phyloP scores from a whole-genome alignment of 2,797 vertebrate species.

The Sebastes cheni region DNA sequence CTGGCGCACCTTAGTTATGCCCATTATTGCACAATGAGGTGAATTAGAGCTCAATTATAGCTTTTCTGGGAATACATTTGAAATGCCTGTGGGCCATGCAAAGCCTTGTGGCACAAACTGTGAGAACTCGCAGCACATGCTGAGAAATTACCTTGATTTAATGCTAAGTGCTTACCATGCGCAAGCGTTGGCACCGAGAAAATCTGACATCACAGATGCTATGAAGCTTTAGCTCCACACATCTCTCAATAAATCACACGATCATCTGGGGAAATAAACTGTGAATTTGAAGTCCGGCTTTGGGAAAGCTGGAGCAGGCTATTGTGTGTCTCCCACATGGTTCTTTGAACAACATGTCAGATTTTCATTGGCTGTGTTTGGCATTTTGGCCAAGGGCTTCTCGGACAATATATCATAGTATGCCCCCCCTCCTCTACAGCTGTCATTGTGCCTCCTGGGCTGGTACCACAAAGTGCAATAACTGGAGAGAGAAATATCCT shows the following conservation, averaged over 20 bases:
- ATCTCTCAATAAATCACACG: conserved; percentile 33
- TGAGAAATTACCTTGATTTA: conserved; percentile 48
- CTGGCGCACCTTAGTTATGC: conserved; percentile 4
- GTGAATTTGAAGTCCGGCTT: conserved; percentile 29
- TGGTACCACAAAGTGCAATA: conserved; percentile 61
- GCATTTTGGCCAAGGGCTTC: conserved; percentile 43
- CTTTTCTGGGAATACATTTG: conserved; percentile 16
- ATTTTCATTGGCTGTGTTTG: conserved; percentile 55
- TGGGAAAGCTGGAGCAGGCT: not conserved
- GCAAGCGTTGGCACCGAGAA: conserved; percentile 13
- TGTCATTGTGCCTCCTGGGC: conserved; percentile 59
- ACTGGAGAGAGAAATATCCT: conserved; percentile 59
- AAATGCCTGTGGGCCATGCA: not conserved
- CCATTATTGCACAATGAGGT: conserved; percentile 43
- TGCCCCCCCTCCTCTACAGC: conserved; percentile 26
- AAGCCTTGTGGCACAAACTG: conserved; percentile 11
- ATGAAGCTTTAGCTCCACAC: conserved; percentile 42
- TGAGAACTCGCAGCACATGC: conserved; percentile 8
- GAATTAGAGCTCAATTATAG: conserved; percentile 44
- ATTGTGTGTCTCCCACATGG: conserved; percentile 31
- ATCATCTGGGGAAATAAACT: conserved; percentile 50
- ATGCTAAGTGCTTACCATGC: not conserved
- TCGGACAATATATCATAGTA: conserved; percentile 45
- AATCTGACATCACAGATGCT: conserved; percentile 34
- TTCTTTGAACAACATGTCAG: conserved; percentile 43